phyloP scores from a whole-genome alignment of 2,888 invertebrate genomes.

The Thera britannica region DNA sequence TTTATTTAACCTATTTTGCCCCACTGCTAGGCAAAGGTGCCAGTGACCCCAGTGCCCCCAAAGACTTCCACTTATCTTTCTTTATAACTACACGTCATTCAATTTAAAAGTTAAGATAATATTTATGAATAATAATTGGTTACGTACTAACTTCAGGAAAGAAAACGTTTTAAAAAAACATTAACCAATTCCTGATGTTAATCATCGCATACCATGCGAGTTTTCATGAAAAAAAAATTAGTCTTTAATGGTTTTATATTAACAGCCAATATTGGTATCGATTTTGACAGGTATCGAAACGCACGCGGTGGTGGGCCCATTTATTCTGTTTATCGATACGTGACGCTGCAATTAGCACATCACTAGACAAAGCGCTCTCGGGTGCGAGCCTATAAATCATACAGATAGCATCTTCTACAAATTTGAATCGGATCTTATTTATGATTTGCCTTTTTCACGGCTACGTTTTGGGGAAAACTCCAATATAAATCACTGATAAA shows the following conservation, averaged over 20 bases:
- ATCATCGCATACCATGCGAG: too few relatives aligned
- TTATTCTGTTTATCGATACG: conserved; percentile 67
- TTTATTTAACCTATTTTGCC: too few relatives aligned
- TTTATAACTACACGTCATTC: too few relatives aligned
- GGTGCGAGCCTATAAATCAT: conserved; percentile 84
- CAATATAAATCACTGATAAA: conserved; percentile 81
- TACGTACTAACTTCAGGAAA: too few relatives aligned
- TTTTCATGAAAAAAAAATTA: too few relatives aligned
- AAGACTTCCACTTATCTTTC: too few relatives aligned
- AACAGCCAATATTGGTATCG: conserved; percentile 2
- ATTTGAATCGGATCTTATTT: conserved; percentile 86
- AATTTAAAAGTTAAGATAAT: too few relatives aligned
- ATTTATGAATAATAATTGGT: too few relatives aligned
- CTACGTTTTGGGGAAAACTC: conserved; percentile 82
- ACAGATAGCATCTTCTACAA: conserved; percentile 85
- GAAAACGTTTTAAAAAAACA: too few relatives aligned
- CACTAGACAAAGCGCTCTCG: conserved; percentile 81
- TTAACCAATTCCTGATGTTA: too few relatives aligned
- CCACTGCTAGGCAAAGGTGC: too few relatives aligned
- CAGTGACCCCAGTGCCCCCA: too few relatives aligned
- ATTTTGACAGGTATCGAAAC: conserved; percentile 37
- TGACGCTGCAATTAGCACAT: conserved; percentile 77
- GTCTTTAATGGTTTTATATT: not conserved
- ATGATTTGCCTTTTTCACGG: conserved; percentile 85
- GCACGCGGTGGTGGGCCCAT: conserved; percentile 47